Percentiles rank a stretch among this genome's conserved stretches.
Conservation (phyloP, 2,113 vertebrate genomes). For the Sylvia atricapilla region DNA sequence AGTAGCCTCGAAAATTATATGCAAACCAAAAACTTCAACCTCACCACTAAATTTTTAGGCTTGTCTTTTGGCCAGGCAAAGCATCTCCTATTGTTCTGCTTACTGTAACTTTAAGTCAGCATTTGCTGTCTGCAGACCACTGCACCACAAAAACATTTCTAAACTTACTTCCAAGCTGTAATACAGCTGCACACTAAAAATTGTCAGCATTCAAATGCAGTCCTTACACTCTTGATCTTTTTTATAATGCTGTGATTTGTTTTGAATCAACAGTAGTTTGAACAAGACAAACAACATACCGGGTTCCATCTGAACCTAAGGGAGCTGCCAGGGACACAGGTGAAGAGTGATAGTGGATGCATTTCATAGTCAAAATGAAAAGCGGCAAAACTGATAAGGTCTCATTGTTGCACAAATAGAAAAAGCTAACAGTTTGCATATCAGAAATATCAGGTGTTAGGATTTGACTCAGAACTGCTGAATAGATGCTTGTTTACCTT, state of each 20-base stretch:
- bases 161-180: slow-evolving; percentile 5
- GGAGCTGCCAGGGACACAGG: slow-evolving; percentile 60
- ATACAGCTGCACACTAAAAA: background rate
- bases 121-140: background rate
- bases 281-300: slow-evolving; percentile 54
- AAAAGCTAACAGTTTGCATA: slow-evolving; percentile 51
- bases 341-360: slow-evolving; percentile 48
- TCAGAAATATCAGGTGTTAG: slow-evolving; percentile 55
- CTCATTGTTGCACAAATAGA: slow-evolving; percentile 55
- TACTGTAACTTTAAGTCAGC: background rate
- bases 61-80: background rate
- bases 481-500: slow-evolving; percentile 62
- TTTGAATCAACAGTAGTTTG: slow-evolving; percentile 52
- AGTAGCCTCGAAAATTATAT: background rate
- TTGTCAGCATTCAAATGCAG: background rate
- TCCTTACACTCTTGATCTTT: background rate
- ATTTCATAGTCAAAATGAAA: slow-evolving; percentile 45
- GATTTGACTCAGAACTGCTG: slow-evolving; percentile 60
- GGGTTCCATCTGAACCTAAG: slow-evolving; percentile 23
- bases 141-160: background rate
- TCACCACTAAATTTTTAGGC: background rate
- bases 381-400: slow-evolving; percentile 14
- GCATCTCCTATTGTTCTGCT: background rate
- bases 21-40: background rate
- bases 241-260: slow-evolving; percentile 59